phyloP scores from a whole-genome alignment of 1,140 invertebrate genomes.

The Drosophila micromelanica region DNA sequence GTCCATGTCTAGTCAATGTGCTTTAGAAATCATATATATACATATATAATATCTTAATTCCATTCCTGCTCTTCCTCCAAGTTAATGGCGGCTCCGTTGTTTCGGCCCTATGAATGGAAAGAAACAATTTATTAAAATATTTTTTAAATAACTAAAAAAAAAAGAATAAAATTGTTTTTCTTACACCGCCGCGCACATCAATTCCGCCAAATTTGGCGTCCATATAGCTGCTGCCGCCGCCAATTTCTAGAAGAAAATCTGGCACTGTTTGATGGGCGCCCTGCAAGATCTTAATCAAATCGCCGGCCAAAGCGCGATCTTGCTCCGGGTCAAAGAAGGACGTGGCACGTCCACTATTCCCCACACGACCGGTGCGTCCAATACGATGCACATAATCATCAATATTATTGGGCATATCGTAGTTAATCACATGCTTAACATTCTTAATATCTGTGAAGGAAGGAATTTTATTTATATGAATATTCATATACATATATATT shows the following conservation, averaged over 20 bases:
- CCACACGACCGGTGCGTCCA: constrained; percentile 96
- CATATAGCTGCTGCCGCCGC: constrained; percentile 71
- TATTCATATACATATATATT: no score
- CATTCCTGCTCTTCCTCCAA: constrained; percentile 49
- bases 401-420: constrained; percentile 92
- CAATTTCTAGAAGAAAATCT: constrained; percentile 86
- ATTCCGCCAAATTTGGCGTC: constrained; percentile 85
- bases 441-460: constrained; percentile 84
- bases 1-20: neutral
- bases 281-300: constrained; percentile 90
- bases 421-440: constrained; percentile 96
- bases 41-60: constrained; percentile 37
- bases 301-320: constrained; percentile 87
- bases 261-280: constrained; percentile 88
- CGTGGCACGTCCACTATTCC: constrained; percentile 94
- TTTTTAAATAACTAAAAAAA: neutral
- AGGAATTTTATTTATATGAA: no score
- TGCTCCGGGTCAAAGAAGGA: constrained; percentile 91
- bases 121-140: neutral
- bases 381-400: constrained; percentile 98
- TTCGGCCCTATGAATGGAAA: constrained; percentile 15
- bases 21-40: neutral
- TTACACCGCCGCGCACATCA: constrained; percentile 85
- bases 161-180: neutral
- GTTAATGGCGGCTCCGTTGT: neutral